Conservation (phyloP, 53 echinoderm and acorn worm genomes). For the Temnopleurus reevesii region DNA sequence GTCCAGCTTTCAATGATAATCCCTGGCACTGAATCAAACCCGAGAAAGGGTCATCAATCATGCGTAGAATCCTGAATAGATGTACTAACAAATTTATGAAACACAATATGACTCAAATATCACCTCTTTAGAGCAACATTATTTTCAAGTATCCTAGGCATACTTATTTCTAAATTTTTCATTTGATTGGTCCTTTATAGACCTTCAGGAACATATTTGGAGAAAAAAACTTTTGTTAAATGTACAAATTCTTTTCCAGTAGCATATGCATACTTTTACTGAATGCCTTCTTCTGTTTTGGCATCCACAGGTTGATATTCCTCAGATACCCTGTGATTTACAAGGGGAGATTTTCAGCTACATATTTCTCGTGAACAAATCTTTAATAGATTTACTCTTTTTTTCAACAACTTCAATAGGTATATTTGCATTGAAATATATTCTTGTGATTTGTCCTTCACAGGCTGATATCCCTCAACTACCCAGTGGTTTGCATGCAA, state of each 20-base stretch:
- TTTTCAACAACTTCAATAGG: neutral
- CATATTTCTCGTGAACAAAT: slow-evolving; percentile 83
- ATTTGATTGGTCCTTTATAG: no score
- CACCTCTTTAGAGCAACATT: no score
- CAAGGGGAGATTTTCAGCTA: slow-evolving; percentile 91
- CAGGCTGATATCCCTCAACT: slow-evolving; percentile 92
- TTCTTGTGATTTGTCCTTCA: neutral
- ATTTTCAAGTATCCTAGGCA: no score
- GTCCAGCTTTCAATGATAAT: no score
- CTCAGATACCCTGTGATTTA: slow-evolving; percentile 75
- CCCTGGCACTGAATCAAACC: no score
- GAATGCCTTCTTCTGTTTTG: neutral
- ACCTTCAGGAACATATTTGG: no score
- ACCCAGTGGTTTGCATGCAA: slow-evolving; percentile 68
- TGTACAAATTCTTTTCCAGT: neutral
- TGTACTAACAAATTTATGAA: no score
- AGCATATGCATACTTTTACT: neutral
- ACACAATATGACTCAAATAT: no score
- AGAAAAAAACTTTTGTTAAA: neutral
- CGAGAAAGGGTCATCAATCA: no score
- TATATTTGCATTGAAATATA: neutral
- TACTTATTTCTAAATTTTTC: no score
- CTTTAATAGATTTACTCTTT: slow-evolving; percentile 45
- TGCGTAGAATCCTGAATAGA: no score
- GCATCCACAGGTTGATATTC: slow-evolving; percentile 76